Evolutionary conservation across 2,113 vertebrate genomes (phyloP), one percentile per base, ranked within the genome.

Genomic region (Malaclemys terrapin): DNA sequence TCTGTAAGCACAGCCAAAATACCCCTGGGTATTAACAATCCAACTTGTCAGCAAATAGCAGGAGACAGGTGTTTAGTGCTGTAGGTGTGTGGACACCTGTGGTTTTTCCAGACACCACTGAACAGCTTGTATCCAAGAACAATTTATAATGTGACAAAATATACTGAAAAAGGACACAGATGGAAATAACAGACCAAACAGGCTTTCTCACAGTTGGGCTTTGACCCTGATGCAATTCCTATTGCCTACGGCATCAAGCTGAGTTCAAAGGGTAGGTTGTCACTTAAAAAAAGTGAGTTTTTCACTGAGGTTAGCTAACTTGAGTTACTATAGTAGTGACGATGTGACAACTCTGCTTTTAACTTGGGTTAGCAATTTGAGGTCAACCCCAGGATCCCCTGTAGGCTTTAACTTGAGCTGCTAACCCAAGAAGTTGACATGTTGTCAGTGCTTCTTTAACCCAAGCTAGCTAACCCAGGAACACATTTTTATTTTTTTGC

Each of bases 1-100:
- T 82, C 38, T 0, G 0, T 84, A 96, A 93, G 93, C 81, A 94
- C 47, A 90, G 90, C 89, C 49, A 89, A 91, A 96, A 95, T 92
- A 10, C 87, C 87, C 85, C 89, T 94, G 80, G 90, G 80, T 86
- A 86, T 88, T 94, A 94, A 97, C 38, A 93, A 88, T 11, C 49
- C 90, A 91, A 29, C 24, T 80, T 93, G 89, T 94, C 94, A 97
- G 90, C 96, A 97, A 93, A 92, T 56, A 69, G n/a, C 89, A 45
- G 25, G 54, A 93, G 24, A 93, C 89, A 94, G 85, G 88, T 96
- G 91, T 94, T 93, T 89, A 90, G 80, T 85, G 59, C 69, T 84
- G 52, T 88, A 56, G 35, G 85, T 90, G 56, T 94, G 69, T 90
- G 62, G 29, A 83, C 91, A 50, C 53, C 82, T 94, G 84, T 95